Base-by-base conservation (phyloP, 2,797 vertebrate species). In the Oophaga sylvatica region DNA sequence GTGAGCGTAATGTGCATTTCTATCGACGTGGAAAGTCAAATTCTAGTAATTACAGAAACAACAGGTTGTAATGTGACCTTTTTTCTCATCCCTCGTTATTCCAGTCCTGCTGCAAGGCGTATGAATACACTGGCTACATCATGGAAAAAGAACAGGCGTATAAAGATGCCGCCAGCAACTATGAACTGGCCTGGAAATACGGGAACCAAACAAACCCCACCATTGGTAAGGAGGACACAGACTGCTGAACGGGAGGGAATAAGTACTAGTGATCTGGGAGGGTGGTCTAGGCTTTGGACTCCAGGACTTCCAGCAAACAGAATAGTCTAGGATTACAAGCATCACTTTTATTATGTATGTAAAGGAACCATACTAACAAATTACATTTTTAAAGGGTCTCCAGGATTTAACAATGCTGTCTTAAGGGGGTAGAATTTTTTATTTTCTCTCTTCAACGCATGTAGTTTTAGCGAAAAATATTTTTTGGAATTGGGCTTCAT, bases 111-210 rank as follows among this genome's bases (percentile, higher is more conserved):
- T 98, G 97, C 93, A 99, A 99, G 94, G 98, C 97, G 26, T 98
- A 99, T 87, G 98, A 99, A 93, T 99, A 99, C 91, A 96, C 97
- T 93, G 98, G 98, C 73, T 99, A 98, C 92, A 98, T 99, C 84
- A 98, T 99, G 98, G 98, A 99, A 92, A 99, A 99, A 88, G 98
- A 99, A 82, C 98, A 98, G 92, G 95, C 97, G 0, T 99, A 98
- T 90, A 95, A 96, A 85, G 98, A 99, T 89, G 98, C 98, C 57
- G 97, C 97, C 59, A 85, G 96, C 88, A 99, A 97, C 93, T 99
- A 99, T 19, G 97, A 99, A 94, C 95, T 98, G 96, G 98, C 98
- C 0, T 99, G 98, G 98, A 99, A 97, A 91, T 97, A 97, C 0
- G 96, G 97, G 90, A 98, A 96, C 93, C 96, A 95, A 91, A 95